These are phyloP conservation scores for Sisyra terminalis DNA, from an alignment of 2,888 invertebrate genomes.

Conservation along the genomic window DNA sequence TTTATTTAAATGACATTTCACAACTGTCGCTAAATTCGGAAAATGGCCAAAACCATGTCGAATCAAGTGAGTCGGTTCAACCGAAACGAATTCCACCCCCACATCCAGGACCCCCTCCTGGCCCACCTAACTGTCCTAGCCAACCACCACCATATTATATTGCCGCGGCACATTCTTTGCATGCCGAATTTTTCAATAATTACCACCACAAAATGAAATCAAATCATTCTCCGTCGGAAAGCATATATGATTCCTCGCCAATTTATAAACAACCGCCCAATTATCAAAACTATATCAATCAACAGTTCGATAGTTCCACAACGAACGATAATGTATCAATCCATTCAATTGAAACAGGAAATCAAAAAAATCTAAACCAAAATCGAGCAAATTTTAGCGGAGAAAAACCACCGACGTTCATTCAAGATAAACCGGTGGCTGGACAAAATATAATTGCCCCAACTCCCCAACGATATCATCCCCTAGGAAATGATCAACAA, in stretches of 20 bases:
- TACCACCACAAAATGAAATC: constrained; percentile 16
- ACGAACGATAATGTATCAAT: constrained; percentile 1
- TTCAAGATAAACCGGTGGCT: constrained; percentile 13
- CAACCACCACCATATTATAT: constrained; percentile 73
- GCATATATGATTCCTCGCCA: not conserved
- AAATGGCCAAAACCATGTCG: constrained; percentile 18
- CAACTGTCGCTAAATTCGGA: constrained; percentile 24
- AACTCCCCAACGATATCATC: constrained; percentile 12
- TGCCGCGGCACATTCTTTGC: constrained; percentile 68
- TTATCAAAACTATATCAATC: constrained; percentile 4
- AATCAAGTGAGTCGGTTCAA: constrained; percentile 3
- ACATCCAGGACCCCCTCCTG: constrained; percentile 10
- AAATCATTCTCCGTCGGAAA: too few relatives aligned
- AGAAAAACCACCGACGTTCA: constrained; percentile 13
- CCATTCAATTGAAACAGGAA: not conserved
- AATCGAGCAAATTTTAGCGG: not conserved
- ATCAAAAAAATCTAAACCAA: not conserved
- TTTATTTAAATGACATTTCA: too few relatives aligned
- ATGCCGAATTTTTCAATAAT: constrained; percentile 48
- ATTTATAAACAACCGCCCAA: constrained; percentile 2
- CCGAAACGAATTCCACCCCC: constrained; percentile 6
- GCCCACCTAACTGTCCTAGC: constrained; percentile 29
- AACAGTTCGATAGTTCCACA: not conserved
- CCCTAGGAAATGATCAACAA: not conserved
- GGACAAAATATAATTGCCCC: constrained; percentile 13